phyloP scores from a whole-genome alignment of 1,140 invertebrate genomes.

The Eurosta solidaginis region DNA sequence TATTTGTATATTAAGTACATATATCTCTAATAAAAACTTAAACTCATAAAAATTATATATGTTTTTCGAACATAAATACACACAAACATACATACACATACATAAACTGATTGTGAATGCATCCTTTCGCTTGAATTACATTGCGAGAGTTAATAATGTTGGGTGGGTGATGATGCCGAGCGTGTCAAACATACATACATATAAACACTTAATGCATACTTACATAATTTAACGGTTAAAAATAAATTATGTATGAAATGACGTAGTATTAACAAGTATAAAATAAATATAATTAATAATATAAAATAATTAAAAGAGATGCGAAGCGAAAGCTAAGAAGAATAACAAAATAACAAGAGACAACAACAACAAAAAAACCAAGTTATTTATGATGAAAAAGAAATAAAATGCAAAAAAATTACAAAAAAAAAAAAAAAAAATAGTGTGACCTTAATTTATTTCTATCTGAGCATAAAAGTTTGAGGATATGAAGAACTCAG shows the following conservation, averaged over 20 bases:
- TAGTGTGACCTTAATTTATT: slow-evolving; percentile 35
- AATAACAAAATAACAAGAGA: slow-evolving; percentile 31
- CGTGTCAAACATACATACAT: neutral
- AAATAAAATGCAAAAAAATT: slow-evolving; percentile 48
- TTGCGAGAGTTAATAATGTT: neutral
- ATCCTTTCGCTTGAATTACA: neutral
- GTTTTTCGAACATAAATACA: neutral
- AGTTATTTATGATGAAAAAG: slow-evolving; percentile 49
- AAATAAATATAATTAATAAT: slow-evolving; percentile 30
- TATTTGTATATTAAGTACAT: too few species aligned
- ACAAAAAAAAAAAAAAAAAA: slow-evolving; percentile 36
- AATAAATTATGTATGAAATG: neutral
- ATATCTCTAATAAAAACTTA: too few species aligned
- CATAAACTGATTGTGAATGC: neutral
- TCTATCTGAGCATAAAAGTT: too few species aligned
- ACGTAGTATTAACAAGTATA: neutral
- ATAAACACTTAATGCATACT: too few species aligned
- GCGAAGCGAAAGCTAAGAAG: neutral
- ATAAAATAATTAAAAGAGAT: slow-evolving; percentile 32
- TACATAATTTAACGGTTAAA: too few species aligned
- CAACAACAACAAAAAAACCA: slow-evolving; percentile 34
- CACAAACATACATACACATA: neutral
- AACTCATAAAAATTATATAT: neutral
- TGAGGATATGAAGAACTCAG: too few species aligned
- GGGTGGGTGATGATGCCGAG: neutral